A percentile compares a stretch with the other conserved stretches of the same genome.
phyloP scores from a whole-genome alignment of 2,888 invertebrate species.

The Busseola fusca region DNA sequence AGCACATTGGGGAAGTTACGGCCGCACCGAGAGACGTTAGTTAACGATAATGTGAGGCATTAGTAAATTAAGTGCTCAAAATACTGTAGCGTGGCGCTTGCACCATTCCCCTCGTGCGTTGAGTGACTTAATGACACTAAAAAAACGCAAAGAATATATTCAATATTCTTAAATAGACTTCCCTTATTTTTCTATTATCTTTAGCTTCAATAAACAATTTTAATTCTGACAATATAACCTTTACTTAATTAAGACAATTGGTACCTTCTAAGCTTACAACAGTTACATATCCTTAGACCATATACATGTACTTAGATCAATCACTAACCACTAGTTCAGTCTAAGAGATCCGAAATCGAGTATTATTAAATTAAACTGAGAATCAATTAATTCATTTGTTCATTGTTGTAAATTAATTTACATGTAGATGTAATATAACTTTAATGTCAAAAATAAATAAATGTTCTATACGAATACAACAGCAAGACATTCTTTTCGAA shows the following conservation, averaged over 20 bases:
- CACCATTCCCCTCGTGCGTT: constrained; percentile 4
- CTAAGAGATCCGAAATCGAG: constrained; percentile 53
- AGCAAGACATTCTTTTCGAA: not conserved
- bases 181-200: not conserved
- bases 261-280: constrained; percentile 9
- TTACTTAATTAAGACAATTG: not conserved
- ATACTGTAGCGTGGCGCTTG: constrained; percentile 16
- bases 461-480: not conserved
- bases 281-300: not conserved
- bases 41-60: constrained; percentile 26
- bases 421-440: too few species aligned
- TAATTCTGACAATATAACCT: not conserved
- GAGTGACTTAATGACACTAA: constrained; percentile 4
- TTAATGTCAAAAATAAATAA: not conserved
- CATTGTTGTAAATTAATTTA: not conserved
- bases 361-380: constrained; percentile 29
- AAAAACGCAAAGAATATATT: constrained; percentile 7
- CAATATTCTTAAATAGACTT: not conserved
- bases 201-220: not conserved
- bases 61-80: constrained; percentile 22
- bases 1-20: constrained; percentile 1
- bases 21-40: constrained; percentile 4
- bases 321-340: constrained; percentile 65
- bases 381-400: too few species aligned
- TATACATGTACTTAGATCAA: constrained; percentile 29